A percentile compares a stretch with the other conserved stretches of the same genome.
Evolutionary conservation across 2,113 vertebrate species (phyloP).

Genomic region (Dasyprocta punctata): DNA sequence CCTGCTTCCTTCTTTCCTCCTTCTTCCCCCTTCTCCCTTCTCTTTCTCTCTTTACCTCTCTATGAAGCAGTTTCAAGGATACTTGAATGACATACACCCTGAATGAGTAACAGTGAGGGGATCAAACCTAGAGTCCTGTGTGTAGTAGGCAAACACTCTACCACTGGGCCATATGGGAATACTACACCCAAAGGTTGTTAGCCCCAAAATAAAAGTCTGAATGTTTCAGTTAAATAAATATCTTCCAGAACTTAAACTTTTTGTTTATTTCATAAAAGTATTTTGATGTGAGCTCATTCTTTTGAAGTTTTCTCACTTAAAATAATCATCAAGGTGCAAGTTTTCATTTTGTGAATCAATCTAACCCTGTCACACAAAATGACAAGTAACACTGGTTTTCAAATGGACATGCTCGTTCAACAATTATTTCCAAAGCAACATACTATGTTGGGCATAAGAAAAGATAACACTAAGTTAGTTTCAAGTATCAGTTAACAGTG

Average conservation of each 20-base stretch:
- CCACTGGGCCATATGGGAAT: background rate
- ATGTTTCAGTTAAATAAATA: constrained; percentile 40
- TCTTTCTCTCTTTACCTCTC: background rate
- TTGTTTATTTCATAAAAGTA: constrained; percentile 11
- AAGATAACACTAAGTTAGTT: background rate
- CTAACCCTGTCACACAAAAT: background rate
- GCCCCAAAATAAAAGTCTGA: background rate
- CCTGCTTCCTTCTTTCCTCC: background rate
- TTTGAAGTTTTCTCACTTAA: constrained; percentile 35
- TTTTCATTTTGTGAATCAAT: background rate
- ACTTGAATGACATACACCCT: background rate
- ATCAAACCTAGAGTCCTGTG: background rate
- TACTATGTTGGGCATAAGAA: background rate
- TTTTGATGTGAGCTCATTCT: constrained; percentile 5
- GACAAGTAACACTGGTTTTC: constrained; percentile 6
- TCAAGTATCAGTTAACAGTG: background rate
- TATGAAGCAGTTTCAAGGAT: background rate
- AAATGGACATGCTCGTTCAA: background rate
- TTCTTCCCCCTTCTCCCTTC: background rate
- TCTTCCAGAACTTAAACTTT: background rate
- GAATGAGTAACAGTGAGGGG: too few species aligned
- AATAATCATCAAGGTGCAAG: constrained; percentile 3
- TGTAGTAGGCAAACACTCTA: background rate
- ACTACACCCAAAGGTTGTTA: background rate
- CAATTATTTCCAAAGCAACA: background rate